A percentile compares a stretch with the other conserved stretches of the same genome.
Conservation (phyloP, 2,888 invertebrate genomes). For the Diabrotica balteata region DNA sequence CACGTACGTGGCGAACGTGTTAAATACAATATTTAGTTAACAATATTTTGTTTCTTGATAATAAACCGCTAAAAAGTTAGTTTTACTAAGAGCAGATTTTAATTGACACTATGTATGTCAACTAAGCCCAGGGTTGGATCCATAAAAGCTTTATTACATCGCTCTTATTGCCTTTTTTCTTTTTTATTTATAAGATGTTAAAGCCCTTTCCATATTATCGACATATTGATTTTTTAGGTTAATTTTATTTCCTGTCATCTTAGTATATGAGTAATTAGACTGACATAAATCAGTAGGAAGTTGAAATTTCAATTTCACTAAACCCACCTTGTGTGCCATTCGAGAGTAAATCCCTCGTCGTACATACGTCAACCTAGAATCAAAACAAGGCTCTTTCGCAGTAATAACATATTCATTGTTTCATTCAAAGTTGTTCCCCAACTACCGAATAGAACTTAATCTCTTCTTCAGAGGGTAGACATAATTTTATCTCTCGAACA, state of each 20-base stretch:
- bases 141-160: too few species aligned
- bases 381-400: constrained; percentile 32
- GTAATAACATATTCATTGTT: constrained; percentile 38
- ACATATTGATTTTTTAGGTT: too few species aligned
- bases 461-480: constrained; percentile 39
- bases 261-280: not conserved
- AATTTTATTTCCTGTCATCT: not conserved
- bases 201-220: too few species aligned
- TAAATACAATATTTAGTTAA: too few species aligned
- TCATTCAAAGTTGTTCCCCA: constrained; percentile 33
- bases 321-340: constrained; percentile 26
- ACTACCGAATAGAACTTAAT: constrained; percentile 36
- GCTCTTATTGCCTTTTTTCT: too few species aligned
- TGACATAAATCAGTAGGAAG: constrained; percentile 17
- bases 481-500: constrained; percentile 46
- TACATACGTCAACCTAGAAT: constrained; percentile 37
- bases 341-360: constrained; percentile 30
- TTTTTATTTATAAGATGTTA: too few species aligned
- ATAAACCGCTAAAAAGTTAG: too few species aligned
- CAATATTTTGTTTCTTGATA: too few species aligned
- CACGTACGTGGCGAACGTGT: too few species aligned
- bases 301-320: constrained; percentile 30
- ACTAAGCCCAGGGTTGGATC: too few species aligned
- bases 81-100: too few species aligned
- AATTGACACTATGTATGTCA: too few species aligned